Conservation (phyloP, 2,888 invertebrate species). For the Clusia tigrina region DNA sequence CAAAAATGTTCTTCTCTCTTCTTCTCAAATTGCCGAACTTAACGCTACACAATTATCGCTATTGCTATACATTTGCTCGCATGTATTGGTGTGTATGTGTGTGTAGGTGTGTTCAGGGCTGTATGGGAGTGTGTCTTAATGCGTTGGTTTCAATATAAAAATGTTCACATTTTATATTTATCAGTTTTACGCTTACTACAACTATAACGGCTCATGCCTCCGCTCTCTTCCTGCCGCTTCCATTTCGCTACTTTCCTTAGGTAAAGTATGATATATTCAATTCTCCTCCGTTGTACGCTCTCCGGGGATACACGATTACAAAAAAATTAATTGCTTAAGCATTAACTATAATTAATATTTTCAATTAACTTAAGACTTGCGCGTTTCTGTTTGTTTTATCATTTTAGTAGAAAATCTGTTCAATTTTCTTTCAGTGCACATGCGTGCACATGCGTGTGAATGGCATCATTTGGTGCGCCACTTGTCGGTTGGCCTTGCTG, state of each 20-base stretch:
- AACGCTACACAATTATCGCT: not conserved
- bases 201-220: slow-evolving; percentile 28
- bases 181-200: slow-evolving; percentile 33
- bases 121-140: not conserved
- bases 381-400: slow-evolving; percentile 4
- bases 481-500: not conserved
- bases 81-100: not conserved
- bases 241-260: slow-evolving; percentile 15
- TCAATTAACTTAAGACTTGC: slow-evolving; percentile 20
- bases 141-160: slow-evolving; percentile 20
- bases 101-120: not conserved
- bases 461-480: not conserved
- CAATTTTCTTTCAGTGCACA: not conserved
- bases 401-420: no score
- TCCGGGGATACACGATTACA: not conserved
- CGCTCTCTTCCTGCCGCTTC: slow-evolving; percentile 16
- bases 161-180: slow-evolving; percentile 24
- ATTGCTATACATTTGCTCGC: not conserved
- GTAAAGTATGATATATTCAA: slow-evolving; percentile 20
- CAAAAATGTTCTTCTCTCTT: not conserved
- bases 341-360: slow-evolving; percentile 10
- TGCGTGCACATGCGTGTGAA: not conserved
- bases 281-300: not conserved
- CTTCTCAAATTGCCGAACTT: not conserved
- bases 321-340: slow-evolving; percentile 9